Evolutionary conservation across 2,888 invertebrate species (phyloP), one percentile per base, ranked within the genome.

Genomic region (Cataglyphis livida): DNA sequence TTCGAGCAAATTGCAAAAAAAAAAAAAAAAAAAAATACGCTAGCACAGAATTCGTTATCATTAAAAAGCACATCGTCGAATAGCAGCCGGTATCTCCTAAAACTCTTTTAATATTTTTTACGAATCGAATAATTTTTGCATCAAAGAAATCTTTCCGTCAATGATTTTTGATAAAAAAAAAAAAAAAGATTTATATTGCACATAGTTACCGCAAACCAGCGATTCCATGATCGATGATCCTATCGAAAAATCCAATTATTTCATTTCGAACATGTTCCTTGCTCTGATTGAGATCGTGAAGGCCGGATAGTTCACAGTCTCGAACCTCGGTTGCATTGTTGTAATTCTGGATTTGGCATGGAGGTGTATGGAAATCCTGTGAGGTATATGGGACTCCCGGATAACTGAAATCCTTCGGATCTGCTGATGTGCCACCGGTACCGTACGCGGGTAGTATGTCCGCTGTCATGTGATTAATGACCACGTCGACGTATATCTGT

Each of bases 391-490:
- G 94, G 15, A 94, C 94, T 15, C 88, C 95, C 18, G 51, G 76
- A 0, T 95, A 95, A 88, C 94, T 96, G 12, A 89, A 83, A 1
- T 85, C 87, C 0, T 85, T 90, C 21, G 96, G 94, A 88, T 96
- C 94, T 0, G 96, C 96, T 0, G 92, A 94, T 66, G 95, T 95
- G 59, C 97, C 96, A 3, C 95, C 96, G 0, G 96, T 96, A 1
- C 97, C 97, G 0, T 89, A 82, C 62, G 95, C 95, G 2, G 95
- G 95, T 7, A 91, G 88, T n/a, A 95, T 91, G 44, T 95, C 95
- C 0, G 95, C 96, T 0, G 97, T 96, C 97, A 97, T 97, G 91
- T 98, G 97, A 92, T 97, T 98, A 41, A 97, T 93, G 0, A 97
- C 96, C 0, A 96, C 95, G 91, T 98, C 98, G 0, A 96, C 97